phyloP scores from a whole-genome alignment of 2,113 vertebrate genomes.

The Zootoca vivipara region DNA sequence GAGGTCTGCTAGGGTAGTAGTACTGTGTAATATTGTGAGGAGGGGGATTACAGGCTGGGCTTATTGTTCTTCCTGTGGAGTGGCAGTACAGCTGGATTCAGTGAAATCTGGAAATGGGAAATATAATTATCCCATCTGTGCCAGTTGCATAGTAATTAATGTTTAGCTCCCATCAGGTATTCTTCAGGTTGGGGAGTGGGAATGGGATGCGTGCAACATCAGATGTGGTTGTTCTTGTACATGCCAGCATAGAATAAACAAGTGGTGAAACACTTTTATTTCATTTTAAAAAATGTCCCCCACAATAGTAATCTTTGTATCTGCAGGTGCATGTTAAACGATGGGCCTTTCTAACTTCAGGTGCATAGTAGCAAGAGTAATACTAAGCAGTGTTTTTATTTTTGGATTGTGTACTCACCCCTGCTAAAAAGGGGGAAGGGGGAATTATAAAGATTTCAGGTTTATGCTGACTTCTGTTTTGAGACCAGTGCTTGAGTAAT shows the following conservation, averaged over 20 bases:
- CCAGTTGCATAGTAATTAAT: constrained; percentile 69
- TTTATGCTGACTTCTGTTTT: constrained; percentile 24
- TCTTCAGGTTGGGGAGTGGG: constrained; percentile 37
- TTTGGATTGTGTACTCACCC: not conserved
- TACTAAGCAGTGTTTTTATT: constrained; percentile 12
- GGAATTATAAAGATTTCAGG: not conserved
- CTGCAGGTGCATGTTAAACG: constrained; percentile 43
- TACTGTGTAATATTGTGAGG: not conserved
- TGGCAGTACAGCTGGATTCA: constrained; percentile 42
- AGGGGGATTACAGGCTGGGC: constrained; percentile 6
- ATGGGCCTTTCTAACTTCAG: constrained; percentile 30
- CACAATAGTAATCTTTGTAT: constrained; percentile 22
- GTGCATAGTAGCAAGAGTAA: constrained; percentile 41
- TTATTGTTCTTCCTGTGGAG: constrained; percentile 38
- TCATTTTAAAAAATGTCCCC: not conserved
- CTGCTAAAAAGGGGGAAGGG: not conserved
- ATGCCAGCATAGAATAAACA: constrained; percentile 31
- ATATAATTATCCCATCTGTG: constrained; percentile 61
- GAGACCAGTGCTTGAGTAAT: not conserved
- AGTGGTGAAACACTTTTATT: constrained; percentile 21
- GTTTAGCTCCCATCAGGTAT: constrained; percentile 63
- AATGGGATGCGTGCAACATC: constrained; percentile 40
- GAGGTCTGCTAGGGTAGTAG: constrained; percentile 26
- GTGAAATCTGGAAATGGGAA: constrained; percentile 55
- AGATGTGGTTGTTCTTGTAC: constrained; percentile 43